Percentiles rank a stretch among this genome's conserved stretches.
These are phyloP conservation scores for Symphodus melops DNA, from an alignment of 2,113 vertebrate genomes.

Conservation along the genomic window DNA sequence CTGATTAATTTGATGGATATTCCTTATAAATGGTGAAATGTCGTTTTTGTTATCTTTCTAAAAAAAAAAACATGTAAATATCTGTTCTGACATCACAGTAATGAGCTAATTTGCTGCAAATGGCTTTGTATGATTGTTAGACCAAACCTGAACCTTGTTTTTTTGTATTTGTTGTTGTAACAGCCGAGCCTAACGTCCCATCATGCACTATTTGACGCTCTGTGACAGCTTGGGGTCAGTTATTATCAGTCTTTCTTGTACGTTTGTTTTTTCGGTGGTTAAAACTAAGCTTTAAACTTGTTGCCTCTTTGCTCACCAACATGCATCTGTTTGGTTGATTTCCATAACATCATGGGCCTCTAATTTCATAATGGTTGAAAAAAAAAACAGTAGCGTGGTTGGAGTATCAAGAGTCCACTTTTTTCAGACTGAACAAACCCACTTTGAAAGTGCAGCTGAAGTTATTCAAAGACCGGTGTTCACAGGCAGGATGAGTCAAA, in stretches of 20 bases:
- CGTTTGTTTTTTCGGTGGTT: conserved; percentile 40
- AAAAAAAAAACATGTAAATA: conserved; percentile 71
- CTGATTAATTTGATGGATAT: conserved; percentile 50
- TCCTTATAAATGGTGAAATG: conserved; percentile 49
- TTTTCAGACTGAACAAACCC: conserved; percentile 14
- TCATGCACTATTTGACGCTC: conserved; percentile 52
- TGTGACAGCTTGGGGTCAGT: conserved; percentile 29
- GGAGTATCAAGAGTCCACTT: conserved; percentile 4
- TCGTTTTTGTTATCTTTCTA: conserved; percentile 32
- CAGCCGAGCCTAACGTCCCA: conserved; percentile 47
- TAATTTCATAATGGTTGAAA: conserved; percentile 53
- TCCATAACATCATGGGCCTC: conserved; percentile 38
- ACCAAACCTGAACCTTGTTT: conserved; percentile 55
- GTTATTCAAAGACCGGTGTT: too few relatives aligned
- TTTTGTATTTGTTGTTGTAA: conserved; percentile 46
- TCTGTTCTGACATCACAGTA: conserved; percentile 57
- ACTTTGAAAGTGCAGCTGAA: too few relatives aligned
- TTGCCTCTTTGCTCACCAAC: conserved; percentile 39
- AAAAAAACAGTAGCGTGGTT: conserved; percentile 21
- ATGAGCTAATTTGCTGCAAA: conserved; percentile 63
- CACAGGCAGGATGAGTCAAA: too few relatives aligned
- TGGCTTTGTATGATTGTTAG: conserved; percentile 64
- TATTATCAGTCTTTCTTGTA: not conserved
- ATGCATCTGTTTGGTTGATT: conserved; percentile 15
- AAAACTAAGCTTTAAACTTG: conserved; percentile 75